Base-by-base conservation (phyloP, 2,888 invertebrate genomes). In the Agapostemon virescens region DNA sequence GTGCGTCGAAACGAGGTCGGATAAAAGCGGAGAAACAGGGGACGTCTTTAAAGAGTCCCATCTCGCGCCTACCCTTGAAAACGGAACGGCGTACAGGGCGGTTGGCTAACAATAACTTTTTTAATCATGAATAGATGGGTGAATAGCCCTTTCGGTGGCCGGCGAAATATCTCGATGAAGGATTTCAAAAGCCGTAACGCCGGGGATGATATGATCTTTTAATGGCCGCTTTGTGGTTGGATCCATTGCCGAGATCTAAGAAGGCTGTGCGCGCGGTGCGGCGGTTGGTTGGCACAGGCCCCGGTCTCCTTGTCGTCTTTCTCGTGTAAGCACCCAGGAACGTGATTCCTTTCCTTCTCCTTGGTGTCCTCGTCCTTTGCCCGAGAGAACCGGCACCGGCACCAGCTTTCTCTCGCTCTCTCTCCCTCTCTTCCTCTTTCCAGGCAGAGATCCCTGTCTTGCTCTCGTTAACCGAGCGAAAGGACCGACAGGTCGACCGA, bases 211-310 rank as follows among this genome's bases (percentile, higher is more conserved):
- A 92, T 92, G 92, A 92, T 92, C 92, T 92, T 92, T 93, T 92
- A 93, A 92, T 92, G 91, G 92, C 87, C 87, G 91, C 92, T 92
- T 93, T 93, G 92, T 91, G 92, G 92, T 88, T 85, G 90, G 89
- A 92, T 91, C 90, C 91, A 91, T 91, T 89, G 91, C 89, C 79
- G 87, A 90, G 90, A 91, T 91, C 91, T 90, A 90, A 92, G 89
- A 88, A 89, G 89, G 84, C 88, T 86, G 82, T 79, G 86, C 74
- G 49, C n/a, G 49, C 49, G 49, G 49, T 49, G 49, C 49, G 49
- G 49, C 77, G 88, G 86, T 84, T 86, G 88, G 87, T 75, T 87
- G 84, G 74, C 71, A 84, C 73, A 83, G 85, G 68, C 81, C 77
- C 68, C 77, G 81, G 81, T 82, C 84, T 81, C 84, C 84, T 88